Conservation (phyloP, 2,797 vertebrate genomes). For the Percopsis omiscomaycus region DNA sequence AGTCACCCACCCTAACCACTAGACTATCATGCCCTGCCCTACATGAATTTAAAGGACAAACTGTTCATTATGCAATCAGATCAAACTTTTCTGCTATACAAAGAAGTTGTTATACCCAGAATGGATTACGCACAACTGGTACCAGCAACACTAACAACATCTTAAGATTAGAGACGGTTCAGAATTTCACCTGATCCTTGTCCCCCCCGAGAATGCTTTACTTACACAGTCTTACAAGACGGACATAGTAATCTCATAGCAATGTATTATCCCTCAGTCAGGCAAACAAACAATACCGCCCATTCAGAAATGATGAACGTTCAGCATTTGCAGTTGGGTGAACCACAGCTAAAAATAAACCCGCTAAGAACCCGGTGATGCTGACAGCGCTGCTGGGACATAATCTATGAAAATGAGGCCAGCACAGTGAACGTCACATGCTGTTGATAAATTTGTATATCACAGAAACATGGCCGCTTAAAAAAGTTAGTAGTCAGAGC, state of each 20-base stretch:
- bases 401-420: conserved; percentile 43
- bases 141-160: background rate
- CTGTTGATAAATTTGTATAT: background rate
- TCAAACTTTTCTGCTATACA: too few relatives aligned
- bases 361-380: conserved; percentile 24
- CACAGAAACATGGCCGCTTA: background rate
- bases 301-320: conserved; percentile 32
- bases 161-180: background rate
- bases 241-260: conserved; percentile 33
- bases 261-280: conserved; percentile 20
- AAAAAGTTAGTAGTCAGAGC: background rate
- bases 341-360: conserved; percentile 45
- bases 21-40: too few relatives aligned
- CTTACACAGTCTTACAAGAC: conserved; percentile 28
- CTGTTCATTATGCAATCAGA: too few relatives aligned
- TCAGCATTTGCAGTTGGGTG: conserved; percentile 25
- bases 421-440: background rate
- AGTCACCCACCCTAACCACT: too few relatives aligned
- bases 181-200: conserved; percentile 16
- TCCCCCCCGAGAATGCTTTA: background rate
- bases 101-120: too few relatives aligned
- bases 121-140: background rate
- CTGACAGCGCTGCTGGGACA: background rate
- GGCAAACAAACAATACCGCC: conserved; percentile 26
- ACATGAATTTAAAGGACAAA: too few relatives aligned